Conservation (phyloP, 2,113 vertebrate genomes). For the Donacobius atricapilla region DNA sequence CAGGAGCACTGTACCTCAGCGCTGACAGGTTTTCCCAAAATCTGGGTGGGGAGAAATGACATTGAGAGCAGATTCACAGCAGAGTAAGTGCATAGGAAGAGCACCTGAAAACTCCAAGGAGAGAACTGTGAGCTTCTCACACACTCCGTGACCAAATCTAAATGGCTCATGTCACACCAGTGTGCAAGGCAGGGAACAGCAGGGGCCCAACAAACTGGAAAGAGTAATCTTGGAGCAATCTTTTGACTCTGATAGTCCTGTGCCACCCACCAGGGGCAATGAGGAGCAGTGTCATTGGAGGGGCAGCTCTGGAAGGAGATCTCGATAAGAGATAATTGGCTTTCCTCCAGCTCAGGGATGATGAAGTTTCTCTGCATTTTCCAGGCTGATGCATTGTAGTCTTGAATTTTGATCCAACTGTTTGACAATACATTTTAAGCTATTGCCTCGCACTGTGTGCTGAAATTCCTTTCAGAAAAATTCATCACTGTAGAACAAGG, state of each 20-base stretch:
- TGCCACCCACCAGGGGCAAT: not conserved
- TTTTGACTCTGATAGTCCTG: not conserved
- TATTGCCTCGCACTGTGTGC: not conserved
- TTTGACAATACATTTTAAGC: not conserved
- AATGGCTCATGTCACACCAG: not conserved
- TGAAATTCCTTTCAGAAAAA: not conserved
- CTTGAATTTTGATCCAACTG: not conserved
- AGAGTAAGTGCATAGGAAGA: not conserved
- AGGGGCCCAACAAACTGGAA: not conserved
- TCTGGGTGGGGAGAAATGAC: not conserved
- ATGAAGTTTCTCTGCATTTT: not conserved
- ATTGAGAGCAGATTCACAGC: not conserved
- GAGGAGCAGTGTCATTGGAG: not conserved
- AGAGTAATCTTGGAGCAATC: not conserved
- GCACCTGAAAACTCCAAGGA: not conserved
- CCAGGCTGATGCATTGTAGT: not conserved
- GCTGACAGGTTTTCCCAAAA: not conserved
- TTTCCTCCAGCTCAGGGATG: not conserved
- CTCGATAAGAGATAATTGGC: not conserved
- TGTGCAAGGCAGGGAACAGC: not conserved
- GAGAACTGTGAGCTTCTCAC: not conserved
- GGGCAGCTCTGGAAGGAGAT: not conserved
- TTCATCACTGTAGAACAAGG: not conserved
- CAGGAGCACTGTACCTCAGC: not conserved
- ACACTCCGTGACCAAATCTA: not conserved